Base-by-base conservation (phyloP, 1,140 invertebrate species). In the Marisa cornuarietis region DNA sequence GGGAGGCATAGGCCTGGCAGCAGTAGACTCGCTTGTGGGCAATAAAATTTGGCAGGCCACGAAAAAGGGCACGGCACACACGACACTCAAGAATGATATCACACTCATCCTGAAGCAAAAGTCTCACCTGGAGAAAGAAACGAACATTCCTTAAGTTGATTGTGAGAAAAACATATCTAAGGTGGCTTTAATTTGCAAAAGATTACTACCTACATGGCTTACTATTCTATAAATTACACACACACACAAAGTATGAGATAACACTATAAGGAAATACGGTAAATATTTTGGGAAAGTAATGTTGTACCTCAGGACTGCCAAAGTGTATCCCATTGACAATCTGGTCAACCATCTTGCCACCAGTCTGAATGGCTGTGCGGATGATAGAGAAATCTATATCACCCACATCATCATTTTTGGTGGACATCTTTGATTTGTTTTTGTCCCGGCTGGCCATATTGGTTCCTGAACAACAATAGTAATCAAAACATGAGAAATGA, bases 81-180 rank as follows among this genome's bases (percentile, higher is more conserved):
- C 94, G 94, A 89, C 96, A 97, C 90, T 97, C 96, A 87, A 95
- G 95, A 83, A 97, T 93, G 68, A 96, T 88, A 88, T 95, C 94
- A 92, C 95, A 96, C 92, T 97, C 95, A 87, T 94, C 93, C 22
- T 93, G 90, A 13, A 97, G 90, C 63, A 96, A 88, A 71, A 93
- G 91, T 83, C 94, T 93, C 24, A 83, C 65, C 76, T 77, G 63
- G 11, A 69, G 54, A 68, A 24, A 31, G 16, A 18, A 58, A 58
- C 54, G 16, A 58, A 58, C 11, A 58, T 4, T 58, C 8, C 6
- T 42, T 42, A 42, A 42, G 31, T 42, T 42, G 31, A 42, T 42
- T 42, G 31, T 42, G 6, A 42, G 31, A 6, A 42, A 42, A 42
- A 4, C 2, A 42, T 42, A 42, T 42, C 31, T 42, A 42, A 42